Base-by-base conservation (phyloP, 2,888 invertebrate genomes). In the Calameuta idolon region DNA sequence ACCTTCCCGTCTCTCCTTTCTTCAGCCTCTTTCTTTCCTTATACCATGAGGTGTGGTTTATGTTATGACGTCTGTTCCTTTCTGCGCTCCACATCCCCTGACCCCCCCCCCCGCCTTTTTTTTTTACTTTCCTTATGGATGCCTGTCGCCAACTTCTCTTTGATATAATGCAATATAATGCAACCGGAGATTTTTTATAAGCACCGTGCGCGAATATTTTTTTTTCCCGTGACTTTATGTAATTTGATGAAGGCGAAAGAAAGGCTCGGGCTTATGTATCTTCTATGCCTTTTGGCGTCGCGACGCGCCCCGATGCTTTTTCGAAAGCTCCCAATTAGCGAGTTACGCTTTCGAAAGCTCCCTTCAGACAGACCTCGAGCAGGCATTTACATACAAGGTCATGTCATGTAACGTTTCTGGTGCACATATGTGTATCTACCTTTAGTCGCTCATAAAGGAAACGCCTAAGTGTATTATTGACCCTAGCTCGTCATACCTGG, bases 241-340 rank as follows among this genome's bases (percentile, higher is more conserved):
- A 55, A 55, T 23, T 55, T 55, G 5, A 55, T 9, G 23, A 23
- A 23, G 55, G 55, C 23, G 23, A 55, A 55, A 23, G 23, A 55
- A 55, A 55, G 1, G 5, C 35, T 3, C 55, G 23, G 15, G 23
- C 55, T 55, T 55, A 23, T 55, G 55, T 55, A 23, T 55, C 55
- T 55, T 55, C 55, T 9, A 23, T 55, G 55, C 55, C 55, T 55
- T 23, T 2, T 55, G 55, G 55, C 55, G 23, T 55, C 55, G 55
- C 9, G 55, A 55, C 55, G 55, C 23, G 55, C 55, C 9, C 23
- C 2, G 30, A 30, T 71, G 30, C 15, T 3, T 71, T 30, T 71
- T 71, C 30, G 71, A 71, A 71, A 71, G 71, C 31, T 31, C 23
- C 71, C 34, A 71, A 71, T 71, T 71, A 71, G 71, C 71, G 71